Evolutionary conservation across 2,113 vertebrate genomes (phyloP).

Genomic region (Saimiri boliviensis): DNA sequence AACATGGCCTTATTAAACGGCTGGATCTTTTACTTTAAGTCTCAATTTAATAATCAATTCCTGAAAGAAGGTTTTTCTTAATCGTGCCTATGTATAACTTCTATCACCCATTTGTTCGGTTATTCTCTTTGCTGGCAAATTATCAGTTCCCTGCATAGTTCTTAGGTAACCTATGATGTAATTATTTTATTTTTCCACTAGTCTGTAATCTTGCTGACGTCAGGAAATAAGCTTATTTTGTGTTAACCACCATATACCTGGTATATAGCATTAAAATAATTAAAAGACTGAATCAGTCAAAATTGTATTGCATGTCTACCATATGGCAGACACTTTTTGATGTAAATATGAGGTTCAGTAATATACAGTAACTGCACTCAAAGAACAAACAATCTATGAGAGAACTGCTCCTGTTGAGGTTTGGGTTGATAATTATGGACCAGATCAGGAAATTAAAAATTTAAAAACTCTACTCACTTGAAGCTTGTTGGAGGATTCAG

Average conservation of each 20-base stretch:
- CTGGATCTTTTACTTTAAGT: not conserved
- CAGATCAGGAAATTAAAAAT: not conserved
- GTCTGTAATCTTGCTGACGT: not conserved
- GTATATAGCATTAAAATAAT: not conserved
- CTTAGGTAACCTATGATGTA: not conserved
- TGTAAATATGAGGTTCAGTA: not conserved
- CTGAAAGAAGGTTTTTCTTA: not conserved
- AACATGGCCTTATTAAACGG: not conserved
- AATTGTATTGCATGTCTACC: not conserved
- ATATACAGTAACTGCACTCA: not conserved
- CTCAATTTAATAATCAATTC: not conserved
- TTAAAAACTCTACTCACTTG: not conserved
- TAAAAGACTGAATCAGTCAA: not conserved
- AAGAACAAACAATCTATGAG: not conserved
- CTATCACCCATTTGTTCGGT: not conserved
- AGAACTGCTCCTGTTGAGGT: not conserved
- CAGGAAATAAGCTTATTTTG: not conserved
- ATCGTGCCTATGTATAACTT: not conserved
- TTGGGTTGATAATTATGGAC: not conserved
- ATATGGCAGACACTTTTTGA: not conserved
- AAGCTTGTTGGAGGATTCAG: not conserved
- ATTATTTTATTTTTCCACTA: not conserved
- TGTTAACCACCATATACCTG: not conserved
- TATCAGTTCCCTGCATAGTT: not conserved
- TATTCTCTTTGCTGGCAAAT: not conserved